phyloP scores from a whole-genome alignment of 1,140 invertebrate genomes.

The Leptoteleia sp. region DNA sequence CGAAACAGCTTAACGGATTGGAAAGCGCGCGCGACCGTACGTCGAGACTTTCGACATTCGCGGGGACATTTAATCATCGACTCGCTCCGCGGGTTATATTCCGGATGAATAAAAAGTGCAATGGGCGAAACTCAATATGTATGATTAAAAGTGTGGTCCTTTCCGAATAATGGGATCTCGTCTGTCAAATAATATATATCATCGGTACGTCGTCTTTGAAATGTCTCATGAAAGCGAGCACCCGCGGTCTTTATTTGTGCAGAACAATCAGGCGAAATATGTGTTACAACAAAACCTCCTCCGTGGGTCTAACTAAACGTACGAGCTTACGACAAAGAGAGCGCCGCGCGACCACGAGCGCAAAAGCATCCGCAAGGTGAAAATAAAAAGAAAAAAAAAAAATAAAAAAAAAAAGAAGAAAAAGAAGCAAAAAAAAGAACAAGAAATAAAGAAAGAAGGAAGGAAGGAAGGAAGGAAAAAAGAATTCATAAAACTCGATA shows the following conservation, averaged over 20 bases:
- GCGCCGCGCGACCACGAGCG: not conserved
- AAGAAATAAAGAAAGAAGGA: no score
- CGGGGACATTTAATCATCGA: no score
- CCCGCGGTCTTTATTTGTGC: slow-evolving; percentile 23
- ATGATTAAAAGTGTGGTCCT: slow-evolving; percentile 7
- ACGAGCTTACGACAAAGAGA: slow-evolving; percentile 28
- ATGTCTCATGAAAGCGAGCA: slow-evolving; percentile 4
- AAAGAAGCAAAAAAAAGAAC: no score
- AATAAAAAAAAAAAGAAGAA: no score
- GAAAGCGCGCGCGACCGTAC: no score
- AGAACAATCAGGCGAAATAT: slow-evolving; percentile 43
- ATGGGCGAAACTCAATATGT: slow-evolving; percentile 24
- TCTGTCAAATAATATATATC: slow-evolving; percentile 23
- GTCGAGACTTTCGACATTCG: no score
- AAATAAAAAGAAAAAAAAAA: no score
- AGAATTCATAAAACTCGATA: slow-evolving; percentile 34
- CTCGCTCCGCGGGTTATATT: no score
- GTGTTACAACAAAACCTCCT: slow-evolving; percentile 29
- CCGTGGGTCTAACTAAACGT: slow-evolving; percentile 17
- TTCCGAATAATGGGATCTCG: slow-evolving; percentile 22
- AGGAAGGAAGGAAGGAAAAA: no score
- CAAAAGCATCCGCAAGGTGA: slow-evolving; percentile 16
- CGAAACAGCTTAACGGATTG: no score
- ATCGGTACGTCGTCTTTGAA: not conserved
- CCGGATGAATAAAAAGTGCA: no score